Conservation (phyloP, 2,797 vertebrate species). For the Pseudochaenichthys georgianus region DNA sequence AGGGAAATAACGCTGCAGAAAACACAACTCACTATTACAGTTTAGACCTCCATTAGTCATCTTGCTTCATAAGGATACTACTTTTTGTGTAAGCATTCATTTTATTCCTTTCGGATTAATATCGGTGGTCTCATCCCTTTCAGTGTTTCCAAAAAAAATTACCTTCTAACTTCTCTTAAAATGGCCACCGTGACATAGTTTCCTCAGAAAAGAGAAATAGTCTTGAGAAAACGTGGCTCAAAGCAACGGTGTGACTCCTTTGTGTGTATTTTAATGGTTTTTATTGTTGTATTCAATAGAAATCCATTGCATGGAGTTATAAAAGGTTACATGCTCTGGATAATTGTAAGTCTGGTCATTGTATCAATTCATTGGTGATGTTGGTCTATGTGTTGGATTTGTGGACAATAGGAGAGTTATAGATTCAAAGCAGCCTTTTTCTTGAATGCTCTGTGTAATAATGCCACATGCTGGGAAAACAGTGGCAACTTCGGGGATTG, state of each 20-base stretch:
- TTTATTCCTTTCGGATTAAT: neutral
- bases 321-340: constrained; percentile 8
- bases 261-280: neutral
- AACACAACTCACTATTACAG: constrained; percentile 3
- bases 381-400: constrained; percentile 8
- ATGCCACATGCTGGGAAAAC: neutral
- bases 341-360: constrained; percentile 2
- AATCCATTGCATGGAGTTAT: neutral
- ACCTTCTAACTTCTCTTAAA: neutral
- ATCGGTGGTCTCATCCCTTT: neutral
- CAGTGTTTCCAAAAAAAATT: too few relatives aligned
- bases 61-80: neutral
- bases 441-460: neutral
- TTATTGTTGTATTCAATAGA: neutral
- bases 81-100: neutral
- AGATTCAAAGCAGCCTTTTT: neutral
- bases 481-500: neutral
- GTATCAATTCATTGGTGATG: constrained; percentile 1
- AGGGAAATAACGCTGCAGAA: neutral
- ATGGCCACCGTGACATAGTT: constrained; percentile 2
- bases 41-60: constrained; percentile 9
- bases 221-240: constrained; percentile 24
- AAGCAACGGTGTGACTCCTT: neutral
- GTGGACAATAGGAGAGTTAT: neutral
- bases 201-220: neutral